These are phyloP conservation scores for Uloborus diversus DNA, from an alignment of 1,140 invertebrate species.

Conservation along the genomic window DNA sequence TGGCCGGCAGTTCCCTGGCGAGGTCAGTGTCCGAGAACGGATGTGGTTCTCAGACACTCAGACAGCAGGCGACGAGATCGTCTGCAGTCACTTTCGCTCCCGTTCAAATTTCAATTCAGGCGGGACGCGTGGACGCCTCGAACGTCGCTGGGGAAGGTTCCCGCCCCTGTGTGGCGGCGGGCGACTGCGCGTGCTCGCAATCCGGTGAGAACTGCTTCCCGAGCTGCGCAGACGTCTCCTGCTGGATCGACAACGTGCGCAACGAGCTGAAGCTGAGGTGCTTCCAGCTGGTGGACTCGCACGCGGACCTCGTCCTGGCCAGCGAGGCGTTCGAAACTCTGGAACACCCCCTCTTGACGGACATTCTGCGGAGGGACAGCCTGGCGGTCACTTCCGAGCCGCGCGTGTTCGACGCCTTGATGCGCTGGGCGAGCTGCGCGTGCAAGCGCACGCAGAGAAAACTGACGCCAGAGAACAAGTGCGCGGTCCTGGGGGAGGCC, in stretches of 20 bases:
- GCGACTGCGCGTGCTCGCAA: too few species aligned
- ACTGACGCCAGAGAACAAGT: constrained; percentile 71
- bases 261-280: constrained; percentile 72
- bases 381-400: constrained; percentile 59
- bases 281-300: constrained; percentile 71
- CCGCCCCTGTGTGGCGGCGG: too few species aligned
- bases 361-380: constrained; percentile 71
- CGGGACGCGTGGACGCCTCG: too few species aligned
- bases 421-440: constrained; percentile 74
- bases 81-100: too few species aligned
- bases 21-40: too few species aligned
- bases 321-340: constrained; percentile 76
- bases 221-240: too few species aligned
- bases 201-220: too few species aligned
- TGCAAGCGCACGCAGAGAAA: constrained; percentile 73
- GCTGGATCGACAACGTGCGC: constrained; percentile 34
- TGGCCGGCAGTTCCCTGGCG: too few species aligned
- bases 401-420: constrained; percentile 57
- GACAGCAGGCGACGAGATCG: too few species aligned
- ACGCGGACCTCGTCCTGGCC: constrained; percentile 71
- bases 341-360: constrained; percentile 69
- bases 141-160: too few species aligned
- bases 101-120: too few species aligned
- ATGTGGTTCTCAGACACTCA: too few species aligned
- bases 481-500: constrained; percentile 72